phyloP scores from a whole-genome alignment of 2,113 vertebrate genomes.

The Chaenogobius annularis region DNA sequence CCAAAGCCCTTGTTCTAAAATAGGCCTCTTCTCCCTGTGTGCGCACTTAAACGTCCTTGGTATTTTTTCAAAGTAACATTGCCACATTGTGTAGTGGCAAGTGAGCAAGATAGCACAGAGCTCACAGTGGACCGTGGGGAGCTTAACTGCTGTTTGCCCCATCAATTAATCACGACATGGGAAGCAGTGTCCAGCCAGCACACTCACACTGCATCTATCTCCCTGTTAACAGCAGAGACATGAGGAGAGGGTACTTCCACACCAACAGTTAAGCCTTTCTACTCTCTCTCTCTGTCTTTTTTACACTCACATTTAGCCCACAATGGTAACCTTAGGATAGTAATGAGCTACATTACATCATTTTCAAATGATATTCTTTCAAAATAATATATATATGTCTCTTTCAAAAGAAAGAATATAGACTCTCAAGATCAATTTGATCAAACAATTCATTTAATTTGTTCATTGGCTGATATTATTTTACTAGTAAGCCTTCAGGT shows the following conservation, averaged over 20 bases:
- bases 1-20: conserved; percentile 29
- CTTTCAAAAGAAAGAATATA: too few species aligned
- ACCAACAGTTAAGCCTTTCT: conserved; percentile 1
- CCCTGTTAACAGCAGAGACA: conserved; percentile 48
- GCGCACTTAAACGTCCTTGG: conserved; percentile 18
- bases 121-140: conserved; percentile 32
- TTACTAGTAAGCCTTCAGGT: too few species aligned
- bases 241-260: conserved; percentile 15
- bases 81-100: conserved; percentile 13
- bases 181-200: conserved; percentile 59
- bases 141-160: conserved; percentile 36
- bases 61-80: conserved; percentile 1
- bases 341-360: too few species aligned
- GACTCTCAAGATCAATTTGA: too few species aligned
- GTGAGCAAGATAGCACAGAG: conserved; percentile 25
- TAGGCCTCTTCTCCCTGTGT: conserved; percentile 10
- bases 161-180: conserved; percentile 65
- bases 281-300: neutral
- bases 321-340: neutral
- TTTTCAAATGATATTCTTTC: too few species aligned
- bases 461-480: too few species aligned
- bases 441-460: too few species aligned
- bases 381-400: too few species aligned
- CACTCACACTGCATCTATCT: conserved; percentile 59
- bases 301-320: neutral